Evolutionary conservation across 2,797 vertebrate genomes (phyloP).

Genomic region (Semotilus atromaculatus): DNA sequence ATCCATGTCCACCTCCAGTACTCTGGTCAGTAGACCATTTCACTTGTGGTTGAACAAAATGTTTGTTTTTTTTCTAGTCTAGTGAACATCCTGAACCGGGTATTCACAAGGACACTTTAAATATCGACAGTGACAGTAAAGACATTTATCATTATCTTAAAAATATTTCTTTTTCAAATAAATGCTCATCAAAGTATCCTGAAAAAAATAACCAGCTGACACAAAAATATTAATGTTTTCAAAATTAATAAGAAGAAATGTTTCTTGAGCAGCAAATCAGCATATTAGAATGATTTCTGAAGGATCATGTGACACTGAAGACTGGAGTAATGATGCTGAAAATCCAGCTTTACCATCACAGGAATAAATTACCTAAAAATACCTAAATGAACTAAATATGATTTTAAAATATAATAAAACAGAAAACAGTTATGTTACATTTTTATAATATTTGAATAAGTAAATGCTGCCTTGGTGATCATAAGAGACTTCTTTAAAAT

Average conservation of each 20-base stretch:
- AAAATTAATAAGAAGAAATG: not conserved
- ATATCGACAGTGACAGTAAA: not conserved
- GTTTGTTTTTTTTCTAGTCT: no score
- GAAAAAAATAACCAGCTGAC: not conserved
- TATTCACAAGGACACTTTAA: not conserved
- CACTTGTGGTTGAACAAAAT: not conserved
- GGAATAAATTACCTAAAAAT: no score
- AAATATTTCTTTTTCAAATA: no score
- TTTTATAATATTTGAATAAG: not conserved
- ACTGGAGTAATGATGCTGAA: no score
- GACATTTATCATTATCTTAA: not conserved
- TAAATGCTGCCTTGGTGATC: not conserved
- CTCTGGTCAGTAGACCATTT: constrained; percentile 78
- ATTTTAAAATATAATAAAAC: not conserved
- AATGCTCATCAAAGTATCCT: not conserved
- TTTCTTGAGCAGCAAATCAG: not conserved
- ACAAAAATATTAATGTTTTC: not conserved
- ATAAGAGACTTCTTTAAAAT: not conserved
- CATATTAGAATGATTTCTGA: not conserved
- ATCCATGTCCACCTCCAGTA: constrained; percentile 92
- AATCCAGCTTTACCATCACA: no score
- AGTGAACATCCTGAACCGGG: not conserved
- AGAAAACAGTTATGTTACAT: not conserved
- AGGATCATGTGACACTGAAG: no score
- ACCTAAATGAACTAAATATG: no score